phyloP scores from a whole-genome alignment of 2,888 invertebrate species.

The Heliconius sara region DNA sequence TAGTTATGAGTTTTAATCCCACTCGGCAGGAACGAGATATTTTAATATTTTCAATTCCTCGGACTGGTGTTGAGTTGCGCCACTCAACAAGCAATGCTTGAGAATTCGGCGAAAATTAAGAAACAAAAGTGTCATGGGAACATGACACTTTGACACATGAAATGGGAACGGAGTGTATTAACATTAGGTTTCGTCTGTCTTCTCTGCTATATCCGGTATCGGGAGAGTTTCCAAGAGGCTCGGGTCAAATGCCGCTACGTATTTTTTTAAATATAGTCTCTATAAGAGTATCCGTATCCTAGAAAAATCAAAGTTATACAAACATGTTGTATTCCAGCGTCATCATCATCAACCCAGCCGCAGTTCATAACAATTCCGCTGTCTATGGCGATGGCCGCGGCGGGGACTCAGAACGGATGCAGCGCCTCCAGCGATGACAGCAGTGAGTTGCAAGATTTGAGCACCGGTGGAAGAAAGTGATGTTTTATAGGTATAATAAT shows the following conservation, averaged over 20 bases:
- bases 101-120: background rate
- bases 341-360: conserved; percentile 78
- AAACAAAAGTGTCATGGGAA: background rate
- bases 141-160: too few relatives aligned
- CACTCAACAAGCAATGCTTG: too few relatives aligned
- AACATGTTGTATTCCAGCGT: conserved; percentile 47
- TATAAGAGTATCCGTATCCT: too few relatives aligned
- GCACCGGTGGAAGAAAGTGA: conserved; percentile 77
- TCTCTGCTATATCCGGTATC: background rate
- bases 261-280: too few relatives aligned
- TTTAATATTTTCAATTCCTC: too few relatives aligned
- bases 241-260: too few relatives aligned
- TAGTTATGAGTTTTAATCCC: too few relatives aligned
- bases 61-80: too few relatives aligned
- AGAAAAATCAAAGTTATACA: too few relatives aligned
- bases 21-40: too few relatives aligned
- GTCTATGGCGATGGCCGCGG: conserved; percentile 86
- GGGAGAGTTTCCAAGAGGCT: too few relatives aligned
- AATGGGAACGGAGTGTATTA: background rate
- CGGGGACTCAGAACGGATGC: conserved; percentile 79
- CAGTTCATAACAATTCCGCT: conserved; percentile 89
- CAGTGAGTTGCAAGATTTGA: conserved; percentile 80
- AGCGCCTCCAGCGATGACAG: conserved; percentile 79
- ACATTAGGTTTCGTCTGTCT: background rate
- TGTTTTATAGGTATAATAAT: background rate